Evolutionary conservation across 2,888 invertebrate genomes (phyloP), one percentile per base, ranked within the genome.

Genomic region (Eupithecia dodoneata): DNA sequence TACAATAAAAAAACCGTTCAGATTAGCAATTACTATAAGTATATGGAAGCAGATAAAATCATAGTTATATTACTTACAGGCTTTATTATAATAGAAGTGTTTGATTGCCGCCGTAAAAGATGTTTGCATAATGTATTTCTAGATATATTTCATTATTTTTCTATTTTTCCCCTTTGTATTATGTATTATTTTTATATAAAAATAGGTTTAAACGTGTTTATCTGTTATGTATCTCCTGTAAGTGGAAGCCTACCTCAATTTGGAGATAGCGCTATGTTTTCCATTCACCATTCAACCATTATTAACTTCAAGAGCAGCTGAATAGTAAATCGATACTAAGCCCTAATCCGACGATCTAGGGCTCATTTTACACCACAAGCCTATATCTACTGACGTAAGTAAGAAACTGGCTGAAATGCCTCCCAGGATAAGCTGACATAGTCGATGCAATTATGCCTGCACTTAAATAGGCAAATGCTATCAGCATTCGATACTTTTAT

Each of bases 11-110:
- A 87, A 84, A 83, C 71, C 49, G 82, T 81, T 75, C 79, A 86
- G 88, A 90, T 90, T 90, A 90, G 89, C 89, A 90, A 91, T 91
- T 90, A 89, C 89, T 89, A 87, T 90, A 89, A 76, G 80, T 81
- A 83, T 82, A 83, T 63, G 1, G 63, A 79, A 76, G 73, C 72
- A 72, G 76, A 76, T 41, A 10, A 49, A 69, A 42, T 72, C 42
- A 63, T 72, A 76, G 69, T 72, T 10, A 42, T 59, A 65, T 65
- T 65, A 65, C 12, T 47, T 69, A 70, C 70, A 42, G 6, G 9
- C 3, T 69, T 45, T 18, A 70, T 70, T 10, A 69, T 69, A 69
- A 44, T 69, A 4, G 44, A 44, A 10, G 7, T 10, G n/a, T 15
- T 49, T 70, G 45, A 70, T 70, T 18, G 30, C 47, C 45, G 69